Evolutionary conservation across 1,140 invertebrate species (phyloP).

Genomic region (Caenorhabditis remanei): DNA sequence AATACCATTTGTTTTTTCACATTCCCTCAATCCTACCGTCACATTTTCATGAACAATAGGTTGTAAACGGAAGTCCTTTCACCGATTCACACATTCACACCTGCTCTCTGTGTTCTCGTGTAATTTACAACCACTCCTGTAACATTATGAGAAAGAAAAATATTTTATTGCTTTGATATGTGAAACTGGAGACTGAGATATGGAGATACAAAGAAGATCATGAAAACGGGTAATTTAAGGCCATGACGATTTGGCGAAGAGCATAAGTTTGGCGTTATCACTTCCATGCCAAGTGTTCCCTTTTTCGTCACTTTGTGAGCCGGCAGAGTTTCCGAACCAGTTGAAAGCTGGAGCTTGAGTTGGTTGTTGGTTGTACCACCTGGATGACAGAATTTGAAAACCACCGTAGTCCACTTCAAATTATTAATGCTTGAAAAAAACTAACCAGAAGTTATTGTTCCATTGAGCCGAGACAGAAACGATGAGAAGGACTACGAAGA

Average conservation of each 20-base stretch:
- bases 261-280: constrained; percentile 22
- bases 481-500: neutral
- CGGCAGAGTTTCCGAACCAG: neutral
- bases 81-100: too few species aligned
- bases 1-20: too few species aligned
- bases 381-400: neutral
- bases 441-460: constrained; percentile 10
- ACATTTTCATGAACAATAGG: too few species aligned
- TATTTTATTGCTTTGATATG: neutral
- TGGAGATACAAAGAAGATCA: neutral
- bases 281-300: constrained; percentile 29
- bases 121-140: too few species aligned
- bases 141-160: neutral
- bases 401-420: too few species aligned
- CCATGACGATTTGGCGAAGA: constrained; percentile 24
- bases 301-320: neutral
- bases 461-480: neutral
- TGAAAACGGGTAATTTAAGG: neutral
- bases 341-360: neutral
- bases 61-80: too few species aligned
- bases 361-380: constrained; percentile 39
- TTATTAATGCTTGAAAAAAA: neutral
- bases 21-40: too few species aligned
- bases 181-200: neutral
- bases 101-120: too few species aligned